Base-by-base conservation (phyloP, 2,113 vertebrate species). In the Brachyhypopomus gauderio region DNA sequence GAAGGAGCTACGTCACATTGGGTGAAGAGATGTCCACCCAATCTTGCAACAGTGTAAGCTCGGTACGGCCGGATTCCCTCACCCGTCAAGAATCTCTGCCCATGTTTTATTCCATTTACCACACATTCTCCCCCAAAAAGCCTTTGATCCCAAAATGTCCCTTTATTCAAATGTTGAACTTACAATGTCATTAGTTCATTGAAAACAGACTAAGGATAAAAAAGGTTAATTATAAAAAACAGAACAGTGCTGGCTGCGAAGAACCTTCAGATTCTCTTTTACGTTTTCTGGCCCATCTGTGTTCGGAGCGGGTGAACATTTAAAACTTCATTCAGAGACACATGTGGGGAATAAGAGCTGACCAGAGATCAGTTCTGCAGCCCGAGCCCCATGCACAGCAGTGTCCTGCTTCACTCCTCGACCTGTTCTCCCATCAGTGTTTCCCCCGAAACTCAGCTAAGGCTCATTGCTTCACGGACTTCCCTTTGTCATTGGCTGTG, bases 141-240 rank as follows among this genome's bases (percentile, higher is more conserved):
- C n/a, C 78, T 2, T 60, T 25, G 45, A 81, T 73, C 84, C 87
- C 87, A 89, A 92, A 91, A 67, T 71, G 71, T 86, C 22, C 4
- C 73, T 86, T 85, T 84, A 85, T 92, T 94, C 90, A 92, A 92
- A 77, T 56, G 16, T 75, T 87, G 84, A 66, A 91, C 90, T 88
- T 84, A 89, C 87, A 90, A 63, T 91, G 75, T 90, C 80, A 83
- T 87, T 84, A 82, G 48, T 77, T 82, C 62, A 70, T 80, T 80
- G 64, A 64, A 64, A 73, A 76, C 36, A 45, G 34, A 12, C 45
- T 82, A n/a, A 73, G 55, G 36, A 59, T 67, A 38, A 34, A 78
- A 88, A 88, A 74, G 45, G n/a, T 79, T 62, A 82, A 86, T 72
- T 73, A 78, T 88, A 90, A 91, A 90, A 78, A 71, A n/a, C 85